Percentiles rank a stretch among this genome's conserved stretches.
Evolutionary conservation across 2,113 vertebrate genomes (phyloP).

Genomic region (Cnemophilus loriae): DNA sequence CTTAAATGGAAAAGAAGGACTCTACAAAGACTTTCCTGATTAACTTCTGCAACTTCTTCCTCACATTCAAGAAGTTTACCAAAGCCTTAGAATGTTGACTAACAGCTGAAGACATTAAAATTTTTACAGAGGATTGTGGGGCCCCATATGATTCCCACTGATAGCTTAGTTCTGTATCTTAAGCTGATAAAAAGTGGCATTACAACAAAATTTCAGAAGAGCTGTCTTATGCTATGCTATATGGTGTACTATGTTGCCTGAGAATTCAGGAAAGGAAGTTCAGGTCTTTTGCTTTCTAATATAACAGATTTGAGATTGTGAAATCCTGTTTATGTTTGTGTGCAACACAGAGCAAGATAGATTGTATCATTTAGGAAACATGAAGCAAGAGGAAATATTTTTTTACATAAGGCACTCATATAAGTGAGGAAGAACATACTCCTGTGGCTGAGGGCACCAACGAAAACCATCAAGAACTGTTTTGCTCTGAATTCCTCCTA

Average conservation of each 20-base stretch:
- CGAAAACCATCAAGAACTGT: background rate
- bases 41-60: background rate
- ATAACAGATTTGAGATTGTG: background rate
- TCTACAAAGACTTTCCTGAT: background rate
- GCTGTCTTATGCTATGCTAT: background rate
- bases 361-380: background rate
- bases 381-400: background rate
- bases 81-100: background rate
- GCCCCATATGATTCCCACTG: accelerated
- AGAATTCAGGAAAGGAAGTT: background rate
- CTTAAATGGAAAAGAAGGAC: background rate
- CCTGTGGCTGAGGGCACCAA: background rate
- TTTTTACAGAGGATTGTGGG: background rate
- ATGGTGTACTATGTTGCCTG: background rate
- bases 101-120: background rate
- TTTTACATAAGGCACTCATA: background rate
- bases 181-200: background rate
- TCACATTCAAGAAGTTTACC: background rate
- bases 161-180: background rate
- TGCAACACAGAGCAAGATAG: background rate
- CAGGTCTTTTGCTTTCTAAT: background rate
- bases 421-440: background rate
- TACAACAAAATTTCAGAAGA: background rate
- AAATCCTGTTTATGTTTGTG: background rate
- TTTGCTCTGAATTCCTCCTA: slow-evolving; percentile 1